Base-by-base conservation (phyloP, 2,888 invertebrate species). In the Argynnis bischoffii region DNA sequence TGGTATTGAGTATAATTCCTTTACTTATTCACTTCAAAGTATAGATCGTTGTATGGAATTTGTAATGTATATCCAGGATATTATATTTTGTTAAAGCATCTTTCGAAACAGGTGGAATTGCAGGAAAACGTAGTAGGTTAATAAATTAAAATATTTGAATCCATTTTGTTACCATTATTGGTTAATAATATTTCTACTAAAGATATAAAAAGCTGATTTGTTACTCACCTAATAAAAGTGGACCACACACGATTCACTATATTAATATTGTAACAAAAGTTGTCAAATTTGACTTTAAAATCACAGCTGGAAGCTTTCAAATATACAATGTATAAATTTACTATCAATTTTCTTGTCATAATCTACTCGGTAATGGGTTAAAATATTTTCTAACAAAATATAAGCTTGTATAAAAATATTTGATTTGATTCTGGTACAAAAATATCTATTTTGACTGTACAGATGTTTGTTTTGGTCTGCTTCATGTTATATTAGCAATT, bases 191-290 rank as follows among this genome's bases (percentile, higher is more conserved):
- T 48, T 50, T 51, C 16, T 16, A 50, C 11, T 18, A 54, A 26
- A 46, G 8, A 13, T 41, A 63, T 55, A 63, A 63, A 63, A 51
- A 35, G 35, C 61, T 47, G 26, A 55, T 55, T 63, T 63, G 55
- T 63, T 55, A 14, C 26, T 54, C 63, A 63, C 63, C 54, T 54
- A 63, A 63, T 63, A 63, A 63, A 55, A 60, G 59, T 47, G 63
- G 69, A 69, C 66, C 66, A 69, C 69, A 69, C 66, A 69, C 55
- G 50, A 41, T 41, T 26, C 47, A 57, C 41, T 48, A 46, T 66
- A 65, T 69, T 69, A 66, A 69, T 69, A 66, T 63, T 67, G 35
- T 67, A 51, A 69, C 64, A 61, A 61, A 69, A 63, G 21, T 21
- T 55, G 48, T 16, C 35, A 55, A 67, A 66, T 67, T 67, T 64